phyloP scores from a whole-genome alignment of 2,888 invertebrate species.

The Epinotia brunnichana region DNA sequence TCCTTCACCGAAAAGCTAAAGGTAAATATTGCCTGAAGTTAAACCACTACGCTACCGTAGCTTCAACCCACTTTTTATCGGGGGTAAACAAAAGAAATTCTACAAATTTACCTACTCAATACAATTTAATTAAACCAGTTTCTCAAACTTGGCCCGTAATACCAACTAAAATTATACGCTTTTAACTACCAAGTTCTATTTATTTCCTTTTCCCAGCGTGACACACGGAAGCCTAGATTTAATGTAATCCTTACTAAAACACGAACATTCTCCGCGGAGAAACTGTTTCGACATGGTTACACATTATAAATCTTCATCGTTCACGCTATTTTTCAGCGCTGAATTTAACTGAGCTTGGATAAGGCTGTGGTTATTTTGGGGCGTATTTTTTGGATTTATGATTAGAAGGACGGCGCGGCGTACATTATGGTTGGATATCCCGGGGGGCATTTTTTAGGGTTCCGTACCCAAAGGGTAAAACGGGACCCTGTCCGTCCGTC shows the following conservation, averaged over 20 bases:
- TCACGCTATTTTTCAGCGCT: constrained; percentile 22
- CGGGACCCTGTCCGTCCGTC: no score
- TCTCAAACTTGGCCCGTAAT: constrained; percentile 8
- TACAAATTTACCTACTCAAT: no score
- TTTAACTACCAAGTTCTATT: neutral
- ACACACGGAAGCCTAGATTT: constrained; percentile 17
- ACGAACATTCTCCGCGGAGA: neutral
- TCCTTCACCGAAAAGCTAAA: no score
- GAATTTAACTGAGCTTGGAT: neutral
- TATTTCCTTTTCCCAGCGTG: constrained; percentile 10
- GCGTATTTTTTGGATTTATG: neutral
- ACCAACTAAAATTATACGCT: neutral
- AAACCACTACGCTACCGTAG: no score
- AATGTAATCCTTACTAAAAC: constrained; percentile 18
- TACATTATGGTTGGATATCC: no score
- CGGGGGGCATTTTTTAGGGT: no score
- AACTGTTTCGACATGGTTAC: neutral
- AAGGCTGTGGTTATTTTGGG: constrained; percentile 8
- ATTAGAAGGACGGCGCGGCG: no score
- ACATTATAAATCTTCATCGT: constrained; percentile 3
- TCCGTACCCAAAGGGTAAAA: no score
- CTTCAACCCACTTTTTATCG: no score
- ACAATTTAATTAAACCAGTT: neutral
- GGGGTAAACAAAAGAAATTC: no score
- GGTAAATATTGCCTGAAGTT: no score